Evolutionary conservation across 2,797 vertebrate genomes (phyloP).

Genomic region (Pyrocephalus nanus): DNA sequence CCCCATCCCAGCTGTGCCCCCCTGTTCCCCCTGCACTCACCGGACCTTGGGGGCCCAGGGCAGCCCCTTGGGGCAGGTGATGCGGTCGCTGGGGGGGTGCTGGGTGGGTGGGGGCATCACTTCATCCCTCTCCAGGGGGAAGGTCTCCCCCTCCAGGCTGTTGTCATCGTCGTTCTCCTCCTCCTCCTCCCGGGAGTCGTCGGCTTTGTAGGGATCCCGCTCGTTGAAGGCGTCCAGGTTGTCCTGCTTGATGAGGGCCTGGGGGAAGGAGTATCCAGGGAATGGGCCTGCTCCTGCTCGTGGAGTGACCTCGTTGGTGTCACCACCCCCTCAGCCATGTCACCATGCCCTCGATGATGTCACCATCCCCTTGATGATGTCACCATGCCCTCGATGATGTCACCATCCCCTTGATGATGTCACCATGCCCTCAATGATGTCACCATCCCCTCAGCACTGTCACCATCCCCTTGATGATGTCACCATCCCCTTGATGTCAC

Average conservation of each 20-base stretch:
- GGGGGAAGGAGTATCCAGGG: not conserved
- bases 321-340: rapidly evolving
- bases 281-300: not conserved
- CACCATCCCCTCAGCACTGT: no score
- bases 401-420: not conserved
- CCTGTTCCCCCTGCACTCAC: slow-evolving; percentile 65
- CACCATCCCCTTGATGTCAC: no score
- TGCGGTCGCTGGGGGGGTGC: slow-evolving; percentile 88
- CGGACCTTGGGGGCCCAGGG: slow-evolving; percentile 99
- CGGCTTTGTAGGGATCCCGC: slow-evolving; percentile 94
- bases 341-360: not conserved
- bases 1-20: rapidly evolving
- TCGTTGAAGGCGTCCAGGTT: slow-evolving; percentile 98
- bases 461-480: no score
- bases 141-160: slow-evolving; percentile 90
- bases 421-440: no score
- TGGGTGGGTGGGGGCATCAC: slow-evolving; percentile 92
- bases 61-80: slow-evolving; percentile 93
- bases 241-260: slow-evolving; percentile 97
- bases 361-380: not conserved
- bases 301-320: no score
- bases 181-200: slow-evolving; percentile 93
- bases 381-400: not conserved
- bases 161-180: slow-evolving; percentile 96
- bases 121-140: slow-evolving; percentile 93